Base-by-base conservation (phyloP, 2,113 vertebrate species). In the Onychorhynchus coronatus region DNA sequence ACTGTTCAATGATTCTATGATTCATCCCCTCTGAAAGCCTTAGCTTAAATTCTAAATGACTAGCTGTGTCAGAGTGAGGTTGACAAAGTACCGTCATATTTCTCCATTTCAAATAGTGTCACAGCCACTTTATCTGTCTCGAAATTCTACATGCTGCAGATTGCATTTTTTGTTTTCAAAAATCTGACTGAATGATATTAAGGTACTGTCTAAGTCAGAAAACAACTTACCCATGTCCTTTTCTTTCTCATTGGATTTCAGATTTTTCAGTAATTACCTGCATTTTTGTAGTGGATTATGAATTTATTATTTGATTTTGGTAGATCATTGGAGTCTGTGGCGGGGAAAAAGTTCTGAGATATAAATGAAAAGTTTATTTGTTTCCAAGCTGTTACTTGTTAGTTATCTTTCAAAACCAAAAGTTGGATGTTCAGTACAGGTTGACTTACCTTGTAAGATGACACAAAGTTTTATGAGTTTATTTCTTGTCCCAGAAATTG, bases 401-500 rank as follows among this genome's bases (percentile, higher is more conserved):
- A 31, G 65, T 62, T 75, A 70, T 41, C 37, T 49, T 91, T 80
- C 44, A 41, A 53, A 93, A 78, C 14, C 1, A 31, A 63, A 88
- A 56, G 49, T 79, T 85, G 82, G 52, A 46, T 78, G 55, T 55
- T 85, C 41, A 5, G 5, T 47, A 73, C 24, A 58, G 72, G 25
- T 6, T 39, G 73, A 15, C 30, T 96, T 95, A 91, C 70, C 67
- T 87, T 88, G 39, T 86, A 80, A 62, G 42, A 89, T 75, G 68
- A 25, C 68, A 81, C 12, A 46, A 81, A 83, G 72, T 63, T 84
- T 96, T 96, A 84, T 73, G 82, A 93, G 74, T 87, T 93, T 89
- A 94, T 83, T 80, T 96, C 91, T 66, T 58, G 12, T 81, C 74
- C 82, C 91, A 96, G 88, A 97, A 97, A 95, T 96, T 80, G 46